Conservation (phyloP, 92 coral and sea anemone genomes). For the Hydrozoanthus gracilis region DNA sequence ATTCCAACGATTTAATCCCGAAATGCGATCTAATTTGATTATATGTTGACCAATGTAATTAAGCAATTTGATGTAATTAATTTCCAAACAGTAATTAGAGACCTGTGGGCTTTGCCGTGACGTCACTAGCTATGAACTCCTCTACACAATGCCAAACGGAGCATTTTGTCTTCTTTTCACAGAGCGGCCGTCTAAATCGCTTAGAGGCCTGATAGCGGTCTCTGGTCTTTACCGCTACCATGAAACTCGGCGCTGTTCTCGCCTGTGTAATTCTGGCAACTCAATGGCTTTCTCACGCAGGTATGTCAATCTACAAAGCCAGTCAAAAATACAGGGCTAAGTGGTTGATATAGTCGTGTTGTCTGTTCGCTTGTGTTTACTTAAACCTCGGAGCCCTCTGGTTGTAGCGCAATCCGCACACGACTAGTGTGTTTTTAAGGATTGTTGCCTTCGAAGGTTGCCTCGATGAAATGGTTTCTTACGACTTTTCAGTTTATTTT, state of each 20-base stretch:
- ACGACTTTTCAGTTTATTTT: slow-evolving; percentile 34
- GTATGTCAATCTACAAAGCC: slow-evolving; percentile 53
- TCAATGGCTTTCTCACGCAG: slow-evolving; percentile 43
- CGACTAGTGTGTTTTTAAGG: neutral
- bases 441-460: neutral
- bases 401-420: slow-evolving; percentile 22
- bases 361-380: slow-evolving; percentile 72
- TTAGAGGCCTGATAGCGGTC: neutral
- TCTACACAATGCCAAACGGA: slow-evolving; percentile 27
- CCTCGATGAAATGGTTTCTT: neutral
- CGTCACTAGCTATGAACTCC: slow-evolving; percentile 34
- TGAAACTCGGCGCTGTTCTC: slow-evolving; percentile 20
- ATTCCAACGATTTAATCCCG: slow-evolving; percentile 48
- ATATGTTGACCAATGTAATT: slow-evolving; percentile 70
- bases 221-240: neutral
- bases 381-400: slow-evolving; percentile 28
- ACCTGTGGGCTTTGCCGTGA: slow-evolving; percentile 47
- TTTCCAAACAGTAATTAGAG: slow-evolving; percentile 64
- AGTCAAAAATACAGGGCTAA: slow-evolving; percentile 36
- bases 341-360: slow-evolving; percentile 66
- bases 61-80: slow-evolving; percentile 66
- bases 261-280: slow-evolving; percentile 14
- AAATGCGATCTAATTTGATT: slow-evolving; percentile 78
- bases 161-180: slow-evolving; percentile 32
- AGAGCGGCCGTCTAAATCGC: slow-evolving; percentile 14